Evolutionary conservation across 2,888 invertebrate species (phyloP), one percentile per base, ranked within the genome.

Genomic region (Ferdinandea cuprea): DNA sequence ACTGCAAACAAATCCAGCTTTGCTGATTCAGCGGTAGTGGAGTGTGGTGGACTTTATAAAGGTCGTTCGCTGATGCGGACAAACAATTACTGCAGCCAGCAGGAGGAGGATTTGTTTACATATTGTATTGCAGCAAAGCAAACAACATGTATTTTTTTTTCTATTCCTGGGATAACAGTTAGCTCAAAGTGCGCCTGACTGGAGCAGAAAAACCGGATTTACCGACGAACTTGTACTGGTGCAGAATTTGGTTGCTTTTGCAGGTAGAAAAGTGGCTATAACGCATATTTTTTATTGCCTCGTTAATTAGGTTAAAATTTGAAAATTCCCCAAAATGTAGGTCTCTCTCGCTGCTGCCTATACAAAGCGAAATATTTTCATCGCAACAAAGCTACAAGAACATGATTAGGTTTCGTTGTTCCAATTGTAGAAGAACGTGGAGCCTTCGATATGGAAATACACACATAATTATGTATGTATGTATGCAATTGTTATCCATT

Each of bases 251-350:
- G 5, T 25, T 5, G 5, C 5, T 25, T 25, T 25, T 25, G 25
- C 25, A 3, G 5, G 25, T 25, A 25, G 2, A 5, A 3, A 25
- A 25, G 25, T 25, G 5, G 25, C 2, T 25, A 25, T 25, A 25
- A 25, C 5, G 25, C 2, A 25, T 25, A 25, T 71, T 37, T 69
- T 80, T 76, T 80, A 80, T 76, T 76, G 28, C 69, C 71, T 30
- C 46, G 59, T 61, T 81, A 81, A 81, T 77, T 81, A 54, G 81
- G 81, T 77, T 72, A 66, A 71, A 81, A 59, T 52, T 52, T 44
- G 44, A 69, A 63, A 65, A 52, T 30, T 42, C 21, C 59, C 48
- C 17, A 58, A 52, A 76, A 76, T 61, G 71, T 77, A 81, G 81
- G 77, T 81, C 71, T 76, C 17, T 50, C 56, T 56, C 21, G 25